Evolutionary conservation across 1,140 invertebrate genomes (phyloP).

Genomic region (Drosophila obscura): DNA sequence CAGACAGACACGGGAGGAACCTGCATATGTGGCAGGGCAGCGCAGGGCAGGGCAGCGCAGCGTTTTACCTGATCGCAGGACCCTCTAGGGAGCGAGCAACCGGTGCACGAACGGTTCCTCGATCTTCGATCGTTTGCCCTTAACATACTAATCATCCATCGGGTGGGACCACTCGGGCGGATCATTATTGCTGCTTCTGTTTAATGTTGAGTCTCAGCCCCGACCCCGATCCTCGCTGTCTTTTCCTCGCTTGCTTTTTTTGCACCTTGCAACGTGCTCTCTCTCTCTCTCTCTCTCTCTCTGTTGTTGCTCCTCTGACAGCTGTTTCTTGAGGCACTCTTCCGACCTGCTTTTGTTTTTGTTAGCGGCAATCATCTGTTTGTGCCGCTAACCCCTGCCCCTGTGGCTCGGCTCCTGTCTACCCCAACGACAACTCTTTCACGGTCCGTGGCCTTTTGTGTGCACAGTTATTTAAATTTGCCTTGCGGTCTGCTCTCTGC

Average conservation of each 20-base stretch:
- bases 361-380: slow-evolving; percentile 73
- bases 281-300: slow-evolving; percentile 37
- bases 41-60: slow-evolving; percentile 11
- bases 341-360: slow-evolving; percentile 68
- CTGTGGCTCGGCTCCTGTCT: slow-evolving; percentile 1
- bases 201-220: slow-evolving; percentile 54
- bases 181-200: slow-evolving; percentile 76
- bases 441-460: slow-evolving; percentile 18
- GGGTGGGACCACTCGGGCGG: slow-evolving; percentile 28
- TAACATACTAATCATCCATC: slow-evolving; percentile 61
- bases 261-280: slow-evolving; percentile 66
- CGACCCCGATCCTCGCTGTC: neutral
- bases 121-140: slow-evolving; percentile 27
- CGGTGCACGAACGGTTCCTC: no score
- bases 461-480: slow-evolving; percentile 80
- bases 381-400: slow-evolving; percentile 2
- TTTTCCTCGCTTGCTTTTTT: slow-evolving; percentile 64
- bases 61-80: slow-evolving; percentile 56
- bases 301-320: slow-evolving; percentile 46
- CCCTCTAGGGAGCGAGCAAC: slow-evolving; percentile 31
- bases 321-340: slow-evolving; percentile 58
- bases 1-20: slow-evolving; percentile 15
- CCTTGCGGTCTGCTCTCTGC: slow-evolving; percentile 56
- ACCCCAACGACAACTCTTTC: slow-evolving; percentile 40
- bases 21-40: slow-evolving; percentile 35